Evolutionary conservation across 1,140 invertebrate genomes (phyloP).

Genomic region (Mactra quadrangularis): DNA sequence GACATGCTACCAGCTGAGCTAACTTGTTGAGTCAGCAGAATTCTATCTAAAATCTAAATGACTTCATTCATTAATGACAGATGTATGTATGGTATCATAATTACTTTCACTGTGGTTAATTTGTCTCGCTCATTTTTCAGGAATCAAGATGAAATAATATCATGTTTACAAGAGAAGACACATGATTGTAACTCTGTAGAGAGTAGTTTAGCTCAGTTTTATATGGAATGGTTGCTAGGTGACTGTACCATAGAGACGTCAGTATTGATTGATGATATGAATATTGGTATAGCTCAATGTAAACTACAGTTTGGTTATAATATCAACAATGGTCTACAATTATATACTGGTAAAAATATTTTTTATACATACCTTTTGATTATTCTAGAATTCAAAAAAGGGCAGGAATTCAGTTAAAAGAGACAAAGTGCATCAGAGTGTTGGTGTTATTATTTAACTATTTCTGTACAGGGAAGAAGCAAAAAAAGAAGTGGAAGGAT

Average conservation of each 20-base stretch:
- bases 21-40: too few species aligned
- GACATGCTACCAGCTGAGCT: too few species aligned
- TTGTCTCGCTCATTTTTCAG: constrained; percentile 28
- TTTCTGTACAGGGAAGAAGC: too few species aligned
- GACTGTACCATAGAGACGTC: not conserved
- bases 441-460: too few species aligned
- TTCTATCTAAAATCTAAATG: too few species aligned
- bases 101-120: too few species aligned
- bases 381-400: not conserved
- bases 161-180: constrained; percentile 6
- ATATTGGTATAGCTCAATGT: not conserved
- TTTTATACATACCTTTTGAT: not conserved
- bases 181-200: constrained; percentile 10
- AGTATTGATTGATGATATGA: not conserved
- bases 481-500: too few species aligned
- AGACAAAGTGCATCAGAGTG: too few species aligned
- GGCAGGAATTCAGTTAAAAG: too few species aligned
- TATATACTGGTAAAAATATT: not conserved
- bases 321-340: not conserved
- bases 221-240: constrained; percentile 1
- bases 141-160: not conserved
- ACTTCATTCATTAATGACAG: too few species aligned
- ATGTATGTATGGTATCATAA: too few species aligned
- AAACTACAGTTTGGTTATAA: constrained; percentile 26
- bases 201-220: not conserved